Base-by-base conservation (phyloP, 2,113 vertebrate genomes). In the Psittacus erithacus region DNA sequence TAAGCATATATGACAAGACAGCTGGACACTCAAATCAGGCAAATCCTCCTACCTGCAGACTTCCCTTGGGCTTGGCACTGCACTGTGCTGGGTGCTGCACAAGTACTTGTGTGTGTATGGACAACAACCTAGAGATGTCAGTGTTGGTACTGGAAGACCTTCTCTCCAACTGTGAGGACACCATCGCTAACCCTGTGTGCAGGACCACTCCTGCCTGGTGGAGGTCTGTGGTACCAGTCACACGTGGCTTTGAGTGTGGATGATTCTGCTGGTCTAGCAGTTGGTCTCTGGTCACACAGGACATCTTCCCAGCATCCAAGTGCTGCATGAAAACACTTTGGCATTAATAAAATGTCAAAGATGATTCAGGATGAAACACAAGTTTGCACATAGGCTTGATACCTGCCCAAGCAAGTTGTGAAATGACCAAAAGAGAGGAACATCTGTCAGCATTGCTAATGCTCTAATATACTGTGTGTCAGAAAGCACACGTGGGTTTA, bases 231-330 rank as follows among this genome's bases (percentile, higher is more conserved):
- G 46, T 13, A 33, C 35, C 69, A 25, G 33, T 47, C 57, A 52
- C 17, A 8, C 6, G 3, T 20, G 20, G 29, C 47, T 3, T 23
- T 57, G 69, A 82, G 49, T 0, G 7, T 35, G 33, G 79, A 20
- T 0, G 0, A 28, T 4, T 8, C 41, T 5, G 0, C 6, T 7
- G 25, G 53, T n/a, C 43, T 86, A 55, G 29, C 29, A 38, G 18
- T 28, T 0, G 0, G 46, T 31, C 35, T 67, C 41, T 65, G 74
- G 60, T 49, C n/a, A 80, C 27, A 82, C 3, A 1, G 38, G 20
- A 71, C 7, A 4, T 22, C 57, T 75, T 71, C 17, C 31, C 73
- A 84, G 62, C 52, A 64, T 46, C 33, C 1, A 0, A 43, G 25
- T 10, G 47, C 70, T 62, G 39, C 75, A 29, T 7, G 33, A 73